Evolutionary conservation across 2,797 vertebrate species (phyloP), one percentile per base, ranked within the genome.

Genomic region (Sebastes matsubarae): DNA sequence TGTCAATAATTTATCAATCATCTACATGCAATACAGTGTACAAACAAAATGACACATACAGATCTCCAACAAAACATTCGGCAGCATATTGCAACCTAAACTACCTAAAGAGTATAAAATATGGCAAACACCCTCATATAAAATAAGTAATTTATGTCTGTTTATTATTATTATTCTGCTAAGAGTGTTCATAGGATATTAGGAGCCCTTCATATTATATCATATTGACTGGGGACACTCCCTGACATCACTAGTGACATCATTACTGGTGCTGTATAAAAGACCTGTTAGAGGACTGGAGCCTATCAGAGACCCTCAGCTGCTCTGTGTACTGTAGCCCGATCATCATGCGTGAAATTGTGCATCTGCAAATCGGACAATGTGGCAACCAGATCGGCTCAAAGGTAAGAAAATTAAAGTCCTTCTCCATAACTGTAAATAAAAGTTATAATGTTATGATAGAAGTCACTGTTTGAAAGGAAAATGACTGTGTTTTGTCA

Each of bases 371-470:
- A 96, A 97, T 99, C 1, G 98, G 98, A 91, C 98, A 99, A 92
- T 99, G 98, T 58, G 98, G 98, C 52, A 99, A 99, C 96, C 98
- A 99, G 93, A 98, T 99, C 2, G 98, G 98, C 90, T 92, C 97
- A 32, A 99, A 99, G 98, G 98, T 99, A 96, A 95, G 68, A 60
- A 20, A 78, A 80, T 38, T 46, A 12, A 25, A 4, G 16, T 61
- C 13, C 2, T 34, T 46, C 6, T 86, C 2, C 12, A 64, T 2
- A 42, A 42, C 14, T 20, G 8, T 66, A 68, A 2, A 67, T 66
- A 68, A 2, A 67, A 60, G 11, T 72, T 64, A 7, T 18, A 20
- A 68, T 54, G 9, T 57, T 0, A 72, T 34, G 2, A 61, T 13
- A 42, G 10, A 75, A 68, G 4, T 54, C 27, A 11, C 14, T 42